Evolutionary conservation across 2,113 vertebrate genomes (phyloP).

Genomic region (Heterotilapia buettikoferi): DNA sequence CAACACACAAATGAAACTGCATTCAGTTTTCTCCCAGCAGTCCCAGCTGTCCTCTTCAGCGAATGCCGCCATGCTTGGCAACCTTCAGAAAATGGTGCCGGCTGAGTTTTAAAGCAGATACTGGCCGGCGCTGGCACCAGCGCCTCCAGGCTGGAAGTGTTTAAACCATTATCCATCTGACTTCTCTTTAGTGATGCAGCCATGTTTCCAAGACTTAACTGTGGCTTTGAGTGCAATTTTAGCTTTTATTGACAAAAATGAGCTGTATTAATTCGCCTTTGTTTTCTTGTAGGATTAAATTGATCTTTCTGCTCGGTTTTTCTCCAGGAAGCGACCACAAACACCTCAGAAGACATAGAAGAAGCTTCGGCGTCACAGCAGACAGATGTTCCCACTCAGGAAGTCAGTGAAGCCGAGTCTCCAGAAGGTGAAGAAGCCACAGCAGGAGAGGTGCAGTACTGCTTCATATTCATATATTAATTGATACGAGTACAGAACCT

Average conservation of each 20-base stretch:
- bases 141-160: neutral
- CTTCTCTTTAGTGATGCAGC: neutral
- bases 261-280: neutral
- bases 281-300: neutral
- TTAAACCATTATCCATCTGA: neutral
- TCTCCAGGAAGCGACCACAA: neutral
- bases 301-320: neutral
- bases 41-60: neutral
- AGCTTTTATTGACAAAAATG: neutral
- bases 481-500: neutral
- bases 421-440: neutral
- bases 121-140: neutral
- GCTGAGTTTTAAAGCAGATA: neutral
- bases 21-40: neutral
- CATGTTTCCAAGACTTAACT: neutral
- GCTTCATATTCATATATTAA: neutral
- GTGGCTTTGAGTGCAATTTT: neutral
- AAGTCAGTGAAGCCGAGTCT: rapidly evolving
- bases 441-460: neutral
- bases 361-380: neutral
- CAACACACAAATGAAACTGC: neutral
- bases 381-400: neutral
- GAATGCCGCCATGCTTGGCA: neutral
- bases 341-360: neutral
- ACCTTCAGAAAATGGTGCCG: neutral